Base-by-base conservation (phyloP, 2,797 vertebrate genomes). In the Ceyx erithaca region DNA sequence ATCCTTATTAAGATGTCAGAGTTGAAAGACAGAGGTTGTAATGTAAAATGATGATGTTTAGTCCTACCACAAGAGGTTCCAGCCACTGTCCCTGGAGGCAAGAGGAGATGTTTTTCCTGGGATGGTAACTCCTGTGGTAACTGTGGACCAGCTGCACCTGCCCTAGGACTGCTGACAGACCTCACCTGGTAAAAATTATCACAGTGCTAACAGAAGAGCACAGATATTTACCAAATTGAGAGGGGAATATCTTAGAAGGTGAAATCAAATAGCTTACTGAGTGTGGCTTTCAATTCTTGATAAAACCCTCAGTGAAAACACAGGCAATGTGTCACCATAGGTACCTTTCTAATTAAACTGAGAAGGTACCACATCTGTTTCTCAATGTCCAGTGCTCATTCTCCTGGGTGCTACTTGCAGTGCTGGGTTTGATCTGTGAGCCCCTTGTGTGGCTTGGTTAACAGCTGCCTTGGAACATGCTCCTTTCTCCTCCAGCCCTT, bases 261-360 rank as follows among this genome's bases (percentile, higher is more conserved):
- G 62, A 78, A 91, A 83, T 57, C 58, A 64, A 43, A n/a, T 12
- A 23, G 69, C 28, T 75, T 45, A 7, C 45, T 30, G 76, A 58
- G 28, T 31, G 54, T 8, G 37, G 69, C 91, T 78, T 75, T 68
- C 59, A 22, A 9, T 31, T 69, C 31, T 17, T 91, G 43, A 70
- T 71, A 64, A 78, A 90, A 78, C 59, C 40, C n/a, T 71, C 59
- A 9, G 41, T 46, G 69, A 52, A 80, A 83, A 48, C 10, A 66
- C 2, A 23, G 10, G 54, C 66, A 59, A 78, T 35, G 46, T 83
- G 30, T 55, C 77, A 58, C 62, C 37, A 26, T 12, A 68, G 70
- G 45, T 22, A 71, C 37, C 26, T 43, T 80, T 69, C 67, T 90
- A 88, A 92, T 89, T 80, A 91, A 76, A 77, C 15, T 55, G 31